Evolutionary conservation across 2,113 vertebrate species (phyloP).

Genomic region (Fukomys damarensis): DNA sequence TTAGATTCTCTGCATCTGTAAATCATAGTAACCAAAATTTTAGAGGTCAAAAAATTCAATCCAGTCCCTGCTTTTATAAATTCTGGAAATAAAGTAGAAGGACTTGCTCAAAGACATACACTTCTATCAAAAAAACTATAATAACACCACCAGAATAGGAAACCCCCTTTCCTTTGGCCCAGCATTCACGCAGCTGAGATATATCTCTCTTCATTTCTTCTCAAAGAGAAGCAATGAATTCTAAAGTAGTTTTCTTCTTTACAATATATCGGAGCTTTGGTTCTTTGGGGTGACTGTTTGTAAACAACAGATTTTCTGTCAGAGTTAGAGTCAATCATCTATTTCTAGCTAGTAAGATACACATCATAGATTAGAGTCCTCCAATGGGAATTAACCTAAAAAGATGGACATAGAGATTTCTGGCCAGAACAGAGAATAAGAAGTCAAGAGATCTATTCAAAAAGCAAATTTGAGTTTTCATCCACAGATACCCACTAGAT

Average conservation of each 20-base stretch:
- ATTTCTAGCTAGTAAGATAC: constrained; percentile 18
- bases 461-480: background rate
- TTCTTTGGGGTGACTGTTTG: background rate
- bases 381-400: background rate
- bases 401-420: background rate
- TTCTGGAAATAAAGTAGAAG: background rate
- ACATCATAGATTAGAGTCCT: background rate
- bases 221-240: background rate
- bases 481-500: background rate
- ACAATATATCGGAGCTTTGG: background rate
- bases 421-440: background rate
- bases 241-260: background rate
- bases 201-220: background rate
- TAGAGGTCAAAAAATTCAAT: background rate
- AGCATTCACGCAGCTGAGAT: background rate
- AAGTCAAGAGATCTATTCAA: background rate
- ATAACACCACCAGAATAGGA: background rate
- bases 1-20: background rate
- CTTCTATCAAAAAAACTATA: background rate
- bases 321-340: background rate
- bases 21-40: background rate
- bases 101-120: too few species aligned
- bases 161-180: background rate
- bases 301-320: background rate
- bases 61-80: background rate